Conservation (phyloP, 2,888 invertebrate species). For the Coelopa pilipes region DNA sequence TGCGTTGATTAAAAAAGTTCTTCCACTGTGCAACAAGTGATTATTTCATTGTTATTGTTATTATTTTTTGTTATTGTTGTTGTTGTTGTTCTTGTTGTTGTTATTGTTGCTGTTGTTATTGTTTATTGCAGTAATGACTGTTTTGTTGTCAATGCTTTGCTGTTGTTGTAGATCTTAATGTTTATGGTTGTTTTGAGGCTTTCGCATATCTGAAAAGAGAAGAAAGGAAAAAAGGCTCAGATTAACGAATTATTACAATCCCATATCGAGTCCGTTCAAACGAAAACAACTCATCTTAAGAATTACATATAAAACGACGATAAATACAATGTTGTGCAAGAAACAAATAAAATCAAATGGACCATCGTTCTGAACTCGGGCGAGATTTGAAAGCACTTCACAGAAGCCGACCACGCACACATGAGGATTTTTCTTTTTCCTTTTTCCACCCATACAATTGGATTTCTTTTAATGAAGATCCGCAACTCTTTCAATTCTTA, state of each 20-base stretch:
- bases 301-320: background rate
- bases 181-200: constrained; percentile 24
- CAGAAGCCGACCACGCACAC: too few relatives aligned
- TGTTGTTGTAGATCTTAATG: background rate
- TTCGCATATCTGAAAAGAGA: constrained; percentile 30
- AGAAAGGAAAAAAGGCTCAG: constrained; percentile 4
- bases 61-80: background rate
- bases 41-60: constrained; percentile 17
- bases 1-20: constrained; percentile 7
- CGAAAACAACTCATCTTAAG: background rate
- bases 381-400: too few relatives aligned
- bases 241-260: background rate
- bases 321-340: background rate
- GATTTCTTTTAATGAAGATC: too few relatives aligned
- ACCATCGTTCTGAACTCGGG: too few relatives aligned
- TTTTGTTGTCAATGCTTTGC: background rate
- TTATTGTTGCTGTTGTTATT: background rate
- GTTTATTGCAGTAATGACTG: background rate
- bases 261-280: too few relatives aligned
- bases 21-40: constrained; percentile 22
- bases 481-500: too few relatives aligned
- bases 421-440: too few relatives aligned
- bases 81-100: constrained; percentile 7
- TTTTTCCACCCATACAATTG: too few relatives aligned
- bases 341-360: background rate